Base-by-base conservation (phyloP, 2,113 vertebrate species). In the Stictonetta naevosa region DNA sequence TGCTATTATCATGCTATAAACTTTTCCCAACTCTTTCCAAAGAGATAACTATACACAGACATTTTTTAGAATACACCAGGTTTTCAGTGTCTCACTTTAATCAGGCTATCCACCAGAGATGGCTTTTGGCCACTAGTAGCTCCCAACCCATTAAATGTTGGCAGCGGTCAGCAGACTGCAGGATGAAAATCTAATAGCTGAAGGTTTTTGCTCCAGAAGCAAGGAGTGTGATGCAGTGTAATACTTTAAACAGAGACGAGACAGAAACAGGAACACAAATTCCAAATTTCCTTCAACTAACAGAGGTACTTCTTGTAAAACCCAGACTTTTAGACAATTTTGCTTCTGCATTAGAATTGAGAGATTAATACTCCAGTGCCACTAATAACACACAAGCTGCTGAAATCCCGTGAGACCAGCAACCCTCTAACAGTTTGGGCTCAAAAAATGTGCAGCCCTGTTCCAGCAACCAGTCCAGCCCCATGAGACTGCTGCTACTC, bases 161-260 rank as follows among this genome's bases (percentile, higher is more conserved):
- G 91, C 80, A 69, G 72, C 1, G 0, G 5, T 11, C 67, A 92
- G 67, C 67, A 76, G 42, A 73, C 0, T 0, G 52, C 5, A 36
- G 83, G 59, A 78, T 84, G 53, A 82, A 77, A 63, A 82, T 42
- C 66, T 33, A 58, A 81, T 23, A 44, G 73, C n/a, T 8, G 2
- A 81, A 81, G 38, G 36, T 4, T 67, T 50, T 50, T 55, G 44
- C 73, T 81, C 62, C 77, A 68, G 81, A 58, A 81, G 23, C 26
- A 17, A 86, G 81, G n/a, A n/a, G 22, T 31, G 33, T 2, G 3
- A 87, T 89, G 69, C 40, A 89, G 56, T 13, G 13, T 53, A 91
- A 91, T 77, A 66, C 38, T 44, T 95, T 56, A 80, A 88, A 62
- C 38, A 91, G 80, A 73, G 63, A 64, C 17, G 73, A 86, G 34